Conservation (phyloP, 2,888 invertebrate genomes). For the Eupeodes luniger region DNA sequence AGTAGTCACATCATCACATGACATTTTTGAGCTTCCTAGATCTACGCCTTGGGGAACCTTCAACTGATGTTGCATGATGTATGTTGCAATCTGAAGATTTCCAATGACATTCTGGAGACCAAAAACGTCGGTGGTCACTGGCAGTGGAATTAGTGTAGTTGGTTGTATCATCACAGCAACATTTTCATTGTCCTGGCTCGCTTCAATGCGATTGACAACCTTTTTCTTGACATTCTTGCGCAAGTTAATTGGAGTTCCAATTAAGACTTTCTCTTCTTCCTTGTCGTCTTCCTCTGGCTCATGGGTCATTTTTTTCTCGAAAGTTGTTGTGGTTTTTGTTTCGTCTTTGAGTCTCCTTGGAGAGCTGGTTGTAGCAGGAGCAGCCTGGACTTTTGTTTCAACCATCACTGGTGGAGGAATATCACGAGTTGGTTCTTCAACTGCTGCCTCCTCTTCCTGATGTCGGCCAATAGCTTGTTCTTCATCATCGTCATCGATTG, state of each 20-base stretch:
- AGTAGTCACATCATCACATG: constrained; percentile 79
- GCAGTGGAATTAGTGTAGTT: constrained; percentile 83
- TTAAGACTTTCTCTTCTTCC: constrained; percentile 82
- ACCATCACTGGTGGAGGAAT: constrained; percentile 39
- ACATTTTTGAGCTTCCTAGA: constrained; percentile 78
- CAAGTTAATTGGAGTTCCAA: constrained; percentile 83
- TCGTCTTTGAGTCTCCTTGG: neutral
- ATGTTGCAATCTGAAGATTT: constrained; percentile 83
- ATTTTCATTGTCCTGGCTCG: constrained; percentile 78
- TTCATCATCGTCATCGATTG: constrained; percentile 78
- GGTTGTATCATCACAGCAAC: constrained; percentile 84
- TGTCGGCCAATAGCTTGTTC: too few species aligned
- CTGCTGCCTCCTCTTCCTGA: neutral
- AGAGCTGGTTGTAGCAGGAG: neutral
- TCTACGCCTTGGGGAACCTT: constrained; percentile 78
- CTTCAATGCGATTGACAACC: constrained; percentile 59
- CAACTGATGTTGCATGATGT: constrained; percentile 82
- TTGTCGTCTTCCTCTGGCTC: constrained; percentile 25
- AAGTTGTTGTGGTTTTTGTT: neutral
- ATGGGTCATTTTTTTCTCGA: constrained; percentile 21
- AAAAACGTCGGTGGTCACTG: constrained; percentile 83
- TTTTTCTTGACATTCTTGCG: constrained; percentile 80
- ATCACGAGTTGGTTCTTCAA: constrained; percentile 77
- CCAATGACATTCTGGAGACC: constrained; percentile 83
- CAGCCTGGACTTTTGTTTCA: constrained; percentile 20